A percentile compares a stretch with the other conserved stretches of the same genome.
These are phyloP conservation scores for Adoxophyes honmai DNA, from an alignment of 1,140 invertebrate genomes.

Conservation along the genomic window DNA sequence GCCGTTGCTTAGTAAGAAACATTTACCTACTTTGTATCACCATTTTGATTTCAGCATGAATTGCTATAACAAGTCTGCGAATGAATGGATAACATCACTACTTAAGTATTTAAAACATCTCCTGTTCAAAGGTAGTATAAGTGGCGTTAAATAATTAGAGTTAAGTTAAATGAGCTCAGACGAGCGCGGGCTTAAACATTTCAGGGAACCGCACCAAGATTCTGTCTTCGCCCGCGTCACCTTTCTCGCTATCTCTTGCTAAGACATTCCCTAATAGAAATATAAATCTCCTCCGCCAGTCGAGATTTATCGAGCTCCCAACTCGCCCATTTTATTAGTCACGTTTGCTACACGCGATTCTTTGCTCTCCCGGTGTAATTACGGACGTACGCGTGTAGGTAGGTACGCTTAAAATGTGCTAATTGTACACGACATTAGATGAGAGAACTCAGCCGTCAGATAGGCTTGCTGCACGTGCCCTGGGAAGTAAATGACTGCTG, in stretches of 20 bases:
- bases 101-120: no score
- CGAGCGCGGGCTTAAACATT: conserved; percentile 1
- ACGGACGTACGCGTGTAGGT: not conserved
- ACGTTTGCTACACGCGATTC: conserved; percentile 52
- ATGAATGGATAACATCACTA: no score
- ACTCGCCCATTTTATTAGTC: conserved; percentile 56
- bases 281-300: conserved; percentile 49
- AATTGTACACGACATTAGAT: no score
- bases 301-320: conserved; percentile 47
- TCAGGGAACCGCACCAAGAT: not conserved
- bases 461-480: no score
- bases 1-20: no score
- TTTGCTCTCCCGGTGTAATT: conserved; percentile 14
- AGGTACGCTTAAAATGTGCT: no score
- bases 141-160: not conserved
- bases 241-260: conserved; percentile 14
- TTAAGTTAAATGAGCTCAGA: conserved; percentile 7
- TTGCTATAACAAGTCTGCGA: no score
- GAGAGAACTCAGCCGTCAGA: no score
- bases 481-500: no score
- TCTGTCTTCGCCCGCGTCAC: not conserved
- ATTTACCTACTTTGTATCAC: no score
- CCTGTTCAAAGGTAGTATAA: no score
- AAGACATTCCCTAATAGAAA: conserved; percentile 49
- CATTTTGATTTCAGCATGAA: no score